Evolutionary conservation across 1,140 invertebrate genomes (phyloP).

Genomic region (Drosophila setifemur): DNA sequence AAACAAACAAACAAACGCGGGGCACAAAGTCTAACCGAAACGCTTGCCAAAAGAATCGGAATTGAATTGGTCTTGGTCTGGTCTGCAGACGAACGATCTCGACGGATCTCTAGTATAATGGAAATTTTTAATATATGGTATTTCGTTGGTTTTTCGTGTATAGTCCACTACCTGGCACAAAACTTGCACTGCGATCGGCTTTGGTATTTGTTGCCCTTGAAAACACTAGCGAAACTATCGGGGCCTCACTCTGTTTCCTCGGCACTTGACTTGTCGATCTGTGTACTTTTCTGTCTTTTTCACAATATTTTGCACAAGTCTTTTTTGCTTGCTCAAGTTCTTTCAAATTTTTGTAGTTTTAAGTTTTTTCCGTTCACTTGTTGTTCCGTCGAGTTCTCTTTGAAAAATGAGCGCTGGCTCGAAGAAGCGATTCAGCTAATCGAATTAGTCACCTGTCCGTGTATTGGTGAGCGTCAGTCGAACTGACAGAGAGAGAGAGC

Average conservation of each 20-base stretch:
- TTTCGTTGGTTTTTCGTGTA: not conserved
- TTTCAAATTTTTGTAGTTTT: conserved; percentile 6
- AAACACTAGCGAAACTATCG: conserved; percentile 45
- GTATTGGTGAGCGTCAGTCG: conserved; percentile 26
- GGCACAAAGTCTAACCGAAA: conserved; percentile 61
- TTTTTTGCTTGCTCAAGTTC: conserved; percentile 4
- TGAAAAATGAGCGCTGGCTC: conserved; percentile 48
- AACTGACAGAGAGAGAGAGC: no score
- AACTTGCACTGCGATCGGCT: conserved; percentile 13
- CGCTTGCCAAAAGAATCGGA: conserved; percentile 55
- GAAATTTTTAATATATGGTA: conserved; percentile 59
- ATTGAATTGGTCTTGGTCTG: not conserved
- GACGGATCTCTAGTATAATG: conserved; percentile 67
- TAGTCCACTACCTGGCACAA: conserved; percentile 48
- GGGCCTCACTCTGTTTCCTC: conserved; percentile 44
- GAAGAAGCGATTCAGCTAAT: conserved; percentile 43
- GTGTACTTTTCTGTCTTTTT: conserved; percentile 10
- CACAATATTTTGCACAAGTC: conserved; percentile 27
- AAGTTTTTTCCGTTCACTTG: conserved; percentile 41
- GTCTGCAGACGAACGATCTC: conserved; percentile 23
- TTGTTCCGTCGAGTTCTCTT: conserved; percentile 44
- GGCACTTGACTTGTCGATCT: conserved; percentile 9
- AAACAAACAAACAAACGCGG: conserved; percentile 24
- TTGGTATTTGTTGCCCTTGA: conserved; percentile 9
- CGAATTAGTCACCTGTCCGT: conserved; percentile 61